These are phyloP conservation scores for Tetranychus cinnabarinus DNA, from an alignment of 1,140 invertebrate species.

Conservation along the genomic window DNA sequence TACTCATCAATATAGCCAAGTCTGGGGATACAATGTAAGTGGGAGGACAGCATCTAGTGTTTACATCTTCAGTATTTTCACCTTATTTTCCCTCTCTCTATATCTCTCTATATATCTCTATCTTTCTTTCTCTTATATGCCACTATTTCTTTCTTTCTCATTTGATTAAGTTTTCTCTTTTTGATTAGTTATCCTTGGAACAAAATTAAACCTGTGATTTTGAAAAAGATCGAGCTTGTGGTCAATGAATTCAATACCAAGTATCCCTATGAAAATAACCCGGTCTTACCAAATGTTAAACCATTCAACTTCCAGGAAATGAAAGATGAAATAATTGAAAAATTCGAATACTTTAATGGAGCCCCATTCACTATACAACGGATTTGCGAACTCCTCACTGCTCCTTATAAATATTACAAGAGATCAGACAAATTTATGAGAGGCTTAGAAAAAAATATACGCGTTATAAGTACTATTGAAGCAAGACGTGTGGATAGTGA, in stretches of 20 bases:
- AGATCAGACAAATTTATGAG: conserved; percentile 86
- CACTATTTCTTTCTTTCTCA: background rate
- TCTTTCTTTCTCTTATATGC: background rate
- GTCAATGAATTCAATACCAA: conserved; percentile 64
- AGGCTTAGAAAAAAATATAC: conserved; percentile 48
- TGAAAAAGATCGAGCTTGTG: conserved; percentile 58
- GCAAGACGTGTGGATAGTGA: conserved; percentile 28
- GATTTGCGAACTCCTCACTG: conserved; percentile 70
- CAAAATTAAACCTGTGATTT: conserved; percentile 55
- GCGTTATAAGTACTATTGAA: conserved; percentile 51
- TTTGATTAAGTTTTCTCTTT: background rate
- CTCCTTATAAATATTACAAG: conserved; percentile 78
- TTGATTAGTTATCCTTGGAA: conserved; percentile 39
- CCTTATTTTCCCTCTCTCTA: background rate
- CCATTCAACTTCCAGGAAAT: conserved; percentile 69
- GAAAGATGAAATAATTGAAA: conserved; percentile 56
- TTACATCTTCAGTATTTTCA: background rate
- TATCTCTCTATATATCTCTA: background rate
- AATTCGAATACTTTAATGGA: conserved; percentile 40
- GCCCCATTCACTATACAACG: conserved; percentile 90
- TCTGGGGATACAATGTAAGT: conserved; percentile 61
- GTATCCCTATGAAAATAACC: conserved; percentile 42
- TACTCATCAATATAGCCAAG: conserved; percentile 65
- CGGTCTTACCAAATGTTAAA: conserved; percentile 64
- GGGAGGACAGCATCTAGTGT: background rate